phyloP scores from a whole-genome alignment of 2,888 invertebrate genomes.

The Hedychridium roseum region DNA sequence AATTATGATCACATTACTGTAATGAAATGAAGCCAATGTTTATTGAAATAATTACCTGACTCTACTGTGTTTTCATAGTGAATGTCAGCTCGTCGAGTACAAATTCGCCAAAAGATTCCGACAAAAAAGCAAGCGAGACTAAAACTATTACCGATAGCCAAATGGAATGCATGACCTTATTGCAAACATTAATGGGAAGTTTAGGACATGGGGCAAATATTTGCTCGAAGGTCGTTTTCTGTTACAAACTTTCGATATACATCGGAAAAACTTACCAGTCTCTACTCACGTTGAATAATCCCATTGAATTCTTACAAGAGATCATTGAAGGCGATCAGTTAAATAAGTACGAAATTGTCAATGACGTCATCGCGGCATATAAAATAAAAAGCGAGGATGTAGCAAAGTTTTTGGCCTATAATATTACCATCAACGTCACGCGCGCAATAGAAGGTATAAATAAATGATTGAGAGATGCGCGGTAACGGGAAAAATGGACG shows the following conservation, averaged over 20 bases:
- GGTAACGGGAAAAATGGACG: too few relatives aligned
- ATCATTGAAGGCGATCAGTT: slow-evolving; percentile 66
- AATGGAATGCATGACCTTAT: slow-evolving; percentile 43
- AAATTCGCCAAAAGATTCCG: slow-evolving; percentile 14
- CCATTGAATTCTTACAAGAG: slow-evolving; percentile 66
- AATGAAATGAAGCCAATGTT: background rate
- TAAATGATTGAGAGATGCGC: slow-evolving; percentile 4
- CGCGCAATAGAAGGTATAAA: slow-evolving; percentile 49
- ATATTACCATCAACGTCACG: slow-evolving; percentile 64
- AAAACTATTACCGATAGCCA: slow-evolving; percentile 27
- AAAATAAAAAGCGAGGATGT: slow-evolving; percentile 67
- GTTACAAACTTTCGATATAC: slow-evolving; percentile 68
- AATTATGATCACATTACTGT: slow-evolving; percentile 10
- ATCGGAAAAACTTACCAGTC: slow-evolving; percentile 68
- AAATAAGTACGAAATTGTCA: slow-evolving; percentile 70
- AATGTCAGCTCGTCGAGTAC: slow-evolving; percentile 11
- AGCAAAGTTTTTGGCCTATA: slow-evolving; percentile 70
- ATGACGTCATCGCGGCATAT: slow-evolving; percentile 69
- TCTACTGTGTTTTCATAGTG: slow-evolving; percentile 24
- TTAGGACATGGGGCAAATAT: slow-evolving; percentile 67
- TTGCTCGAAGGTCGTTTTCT: slow-evolving; percentile 67
- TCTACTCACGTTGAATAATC: slow-evolving; percentile 66
- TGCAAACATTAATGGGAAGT: slow-evolving; percentile 46
- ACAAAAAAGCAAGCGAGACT: slow-evolving; percentile 18
- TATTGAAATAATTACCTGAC: slow-evolving; percentile 1